Evolutionary conservation across 2,888 invertebrate genomes (phyloP).

Genomic region (Onchidella celtica): DNA sequence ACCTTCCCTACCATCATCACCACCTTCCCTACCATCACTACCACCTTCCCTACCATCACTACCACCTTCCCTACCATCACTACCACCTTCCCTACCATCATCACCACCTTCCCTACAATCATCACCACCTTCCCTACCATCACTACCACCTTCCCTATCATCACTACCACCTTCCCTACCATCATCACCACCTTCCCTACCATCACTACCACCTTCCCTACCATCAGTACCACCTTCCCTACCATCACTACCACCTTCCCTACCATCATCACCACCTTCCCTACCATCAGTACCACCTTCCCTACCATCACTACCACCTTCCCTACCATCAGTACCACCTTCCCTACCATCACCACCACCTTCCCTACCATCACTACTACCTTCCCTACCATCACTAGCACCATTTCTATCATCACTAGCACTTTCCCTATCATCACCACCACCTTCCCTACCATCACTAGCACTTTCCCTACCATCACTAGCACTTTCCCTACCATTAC

Average conservation of each 20-base stretch:
- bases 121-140: conserved; percentile 12
- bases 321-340: neutral
- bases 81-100: neutral
- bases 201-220: conserved; percentile 23
- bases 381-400: neutral
- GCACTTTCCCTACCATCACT: too few species aligned
- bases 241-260: conserved; percentile 11
- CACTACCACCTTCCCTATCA: neutral
- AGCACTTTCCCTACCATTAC: too few species aligned
- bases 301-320: neutral
- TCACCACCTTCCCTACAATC: conserved; percentile 10
- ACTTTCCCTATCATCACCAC: neutral
- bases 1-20: neutral
- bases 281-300: neutral
- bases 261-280: too few species aligned
- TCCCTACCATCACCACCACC: neutral
- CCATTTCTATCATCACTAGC: neutral
- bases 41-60: neutral
- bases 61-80: conserved; percentile 9
- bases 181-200: conserved; percentile 14
- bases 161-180: neutral
- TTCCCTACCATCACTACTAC: neutral
- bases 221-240: conserved; percentile 12
- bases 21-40: neutral
- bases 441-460: too few species aligned